Base-by-base conservation (phyloP, 2,888 invertebrate genomes). In the Andricus curvator region DNA sequence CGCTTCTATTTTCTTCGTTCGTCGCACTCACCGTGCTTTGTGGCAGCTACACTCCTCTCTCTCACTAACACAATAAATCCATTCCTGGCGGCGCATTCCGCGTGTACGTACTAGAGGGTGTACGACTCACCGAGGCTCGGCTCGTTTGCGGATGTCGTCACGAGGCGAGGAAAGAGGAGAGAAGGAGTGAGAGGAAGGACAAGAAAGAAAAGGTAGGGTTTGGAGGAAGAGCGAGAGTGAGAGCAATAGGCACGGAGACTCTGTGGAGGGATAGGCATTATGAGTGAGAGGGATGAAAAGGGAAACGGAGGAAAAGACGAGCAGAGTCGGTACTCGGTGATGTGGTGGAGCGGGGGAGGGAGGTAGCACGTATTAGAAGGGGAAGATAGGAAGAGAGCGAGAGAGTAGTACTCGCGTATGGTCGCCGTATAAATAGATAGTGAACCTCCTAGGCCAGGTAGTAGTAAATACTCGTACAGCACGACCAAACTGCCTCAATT, bases 381-480 rank as follows among this genome's bases (percentile, higher is more conserved):
- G 62, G 77, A 78, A 80, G 76, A 77, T 76, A 85, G 83, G 65
- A 81, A 83, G 84, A 82, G 83, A 86, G 84, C 81, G 83, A 86
- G 81, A 84, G 83, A 85, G 86, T 86, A 86, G 87, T 88, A 88
- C 86, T 88, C 88, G 88, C 88, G 90, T 90, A 90, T 89, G 91
- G 88, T 88, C 88, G 89, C 87, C 88, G 89, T 91, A 91, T 91
- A 91, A 91, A 91, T 91, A 91, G 91, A 91, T 87, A 87, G 86
- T 88, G 85, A 86, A 84, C 82, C 86, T 88, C 88, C 86, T 85
- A 86, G 84, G 82, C 86, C 88, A 90, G 89, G 88, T 88, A 88
- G 89, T 85, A 83, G 80, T 84, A 82, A 86, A 87, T 85, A 79
- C 85, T 85, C 85, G 82, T 84, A 84, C 85, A 83, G 85, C 85